A percentile compares a stretch with the other conserved stretches of the same genome.
Evolutionary conservation across 2,888 invertebrate genomes (phyloP).

Genomic region (Pammene fasciana): DNA sequence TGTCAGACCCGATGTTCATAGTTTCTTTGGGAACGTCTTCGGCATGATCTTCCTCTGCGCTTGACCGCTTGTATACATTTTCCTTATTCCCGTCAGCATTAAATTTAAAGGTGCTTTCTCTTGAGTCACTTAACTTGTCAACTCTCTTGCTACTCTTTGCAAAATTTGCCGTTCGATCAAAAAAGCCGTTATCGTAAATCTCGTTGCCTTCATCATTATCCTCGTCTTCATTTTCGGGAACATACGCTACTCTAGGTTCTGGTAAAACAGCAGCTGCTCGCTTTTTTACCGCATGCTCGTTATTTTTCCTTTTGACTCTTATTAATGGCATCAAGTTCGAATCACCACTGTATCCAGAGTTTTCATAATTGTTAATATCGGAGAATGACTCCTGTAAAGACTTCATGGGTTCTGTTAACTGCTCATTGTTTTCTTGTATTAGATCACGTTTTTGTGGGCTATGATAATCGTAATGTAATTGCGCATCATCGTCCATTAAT

Average conservation of each 20-base stretch:
- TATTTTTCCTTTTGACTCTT: conserved; percentile 71
- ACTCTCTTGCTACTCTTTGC: conserved; percentile 50
- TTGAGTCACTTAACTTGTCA: conserved; percentile 31
- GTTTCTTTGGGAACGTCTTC: conserved; percentile 54
- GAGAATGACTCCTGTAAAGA: conserved; percentile 77
- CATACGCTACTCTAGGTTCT: conserved; percentile 67
- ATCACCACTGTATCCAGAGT: conserved; percentile 55
- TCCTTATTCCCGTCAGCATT: conserved; percentile 20
- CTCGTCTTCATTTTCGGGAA: conserved; percentile 73
- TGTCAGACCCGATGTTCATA: conserved; percentile 67
- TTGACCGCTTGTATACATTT: conserved; percentile 45
- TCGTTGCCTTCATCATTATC: conserved; percentile 78
- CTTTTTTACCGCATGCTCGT: conserved; percentile 58
- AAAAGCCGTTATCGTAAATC: conserved; percentile 78
- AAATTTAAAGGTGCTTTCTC: neutral
- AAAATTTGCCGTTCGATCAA: conserved; percentile 68
- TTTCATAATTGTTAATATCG: conserved; percentile 59
- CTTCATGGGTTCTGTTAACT: conserved; percentile 61
- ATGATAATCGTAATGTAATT: conserved; percentile 50
- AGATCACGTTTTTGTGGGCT: conserved; percentile 62
- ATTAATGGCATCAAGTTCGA: conserved; percentile 63
- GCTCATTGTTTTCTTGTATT: conserved; percentile 51
- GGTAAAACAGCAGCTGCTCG: conserved; percentile 62
- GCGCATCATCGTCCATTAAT: conserved; percentile 55
- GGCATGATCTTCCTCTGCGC: conserved; percentile 24